Base-by-base conservation (phyloP, 2,797 vertebrate species). In the Podarcis lilfordi region DNA sequence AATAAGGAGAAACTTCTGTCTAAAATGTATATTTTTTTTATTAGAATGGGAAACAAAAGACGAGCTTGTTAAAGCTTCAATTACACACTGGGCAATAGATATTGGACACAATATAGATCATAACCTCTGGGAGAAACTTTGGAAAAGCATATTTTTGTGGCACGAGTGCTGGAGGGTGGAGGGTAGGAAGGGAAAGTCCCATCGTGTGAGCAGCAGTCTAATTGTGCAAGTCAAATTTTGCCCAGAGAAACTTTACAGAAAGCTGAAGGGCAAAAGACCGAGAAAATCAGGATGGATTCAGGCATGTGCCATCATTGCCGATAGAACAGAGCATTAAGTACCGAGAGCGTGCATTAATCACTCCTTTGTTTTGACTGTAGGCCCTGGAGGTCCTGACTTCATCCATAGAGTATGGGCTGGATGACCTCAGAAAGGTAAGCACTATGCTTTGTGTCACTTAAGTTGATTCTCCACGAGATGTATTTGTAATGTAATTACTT, bases 381-480 rank as follows among this genome's bases (percentile, higher is more conserved):
- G 92, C 89, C 19, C 80, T 95, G 86, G 93, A 95, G 66, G 93
- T 93, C 17, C 72, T 95, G 50, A 92, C 92, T 0, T 93, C 93
- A 50, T 92, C 94, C 8, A 88, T 94, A 72, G 92, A 92, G 37
- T 92, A 93, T 80, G 93, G 91, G 4, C 78, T 94, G 32, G 85
- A 92, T 69, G 93, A 94, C 17, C 92, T 92, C 68, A 85, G 91
- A 88, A 94, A 88, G 91, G 93, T 94, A 89, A 92, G 77, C 15
- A 23, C 43, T 13, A 32, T 27, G 23, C 35, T 17, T 21, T 55
- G 21, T 64, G 23, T 27, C 19, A 29, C 11, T 37, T 83, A 85
- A 37, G 37, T 80, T 80, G 55, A 89, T 66, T 37, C 29, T 80
- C 25, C 55, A 37, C 37, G 61, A n/a, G 9, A 55, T 75, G 69